Evolutionary conservation across 1,140 invertebrate genomes (phyloP), one percentile per base, ranked within the genome.

Genomic region (Orchestia grillus): DNA sequence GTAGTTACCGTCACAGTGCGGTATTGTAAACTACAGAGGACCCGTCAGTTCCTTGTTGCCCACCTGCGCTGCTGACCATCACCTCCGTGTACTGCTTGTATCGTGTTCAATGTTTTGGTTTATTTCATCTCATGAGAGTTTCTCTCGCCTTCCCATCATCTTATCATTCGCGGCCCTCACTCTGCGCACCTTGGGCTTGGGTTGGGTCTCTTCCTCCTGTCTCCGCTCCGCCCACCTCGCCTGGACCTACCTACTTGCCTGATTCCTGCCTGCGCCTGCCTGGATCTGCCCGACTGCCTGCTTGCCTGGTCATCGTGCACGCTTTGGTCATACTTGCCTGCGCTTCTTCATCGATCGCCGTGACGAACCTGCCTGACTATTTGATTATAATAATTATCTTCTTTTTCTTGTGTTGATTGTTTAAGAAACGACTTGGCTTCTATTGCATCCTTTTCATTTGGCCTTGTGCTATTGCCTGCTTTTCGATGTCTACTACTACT

Each of bases 231-330:
- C 47, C 47, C 62, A 23, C 15, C 15, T 77, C 62, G 62, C 62
- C 62, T 77, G 62, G 15, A 15, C 1, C 62, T 36, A 3, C 28
- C 6, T 90, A 42, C 88, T 41, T 90, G 88, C 43, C 88, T 90
- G 88, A 41, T 44, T 44, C 88, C 88, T 90, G 41, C 87, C 87
- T 87, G 87, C 87, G 36, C 41, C 36, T 87, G 36, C 88, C 43
- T 8, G 41, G 88, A 44, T 11, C 43, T 44, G 88, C n/a, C 43
- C 88, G 28, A 42, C n/a, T 90, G 62, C 62, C 62, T 77, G 62
- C 62, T 77, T 77, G 62, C 62, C 62, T 90, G 88, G 88, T 90
- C 88, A 90, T 90, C 88, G 6, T 90, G 88, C 88, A 42, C 88
- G 88, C 88, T 44, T 90, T 90, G 88, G 43, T 90, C 88, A 44